Conservation (phyloP, 2,888 invertebrate genomes). For the Leptura quadrifasciata region DNA sequence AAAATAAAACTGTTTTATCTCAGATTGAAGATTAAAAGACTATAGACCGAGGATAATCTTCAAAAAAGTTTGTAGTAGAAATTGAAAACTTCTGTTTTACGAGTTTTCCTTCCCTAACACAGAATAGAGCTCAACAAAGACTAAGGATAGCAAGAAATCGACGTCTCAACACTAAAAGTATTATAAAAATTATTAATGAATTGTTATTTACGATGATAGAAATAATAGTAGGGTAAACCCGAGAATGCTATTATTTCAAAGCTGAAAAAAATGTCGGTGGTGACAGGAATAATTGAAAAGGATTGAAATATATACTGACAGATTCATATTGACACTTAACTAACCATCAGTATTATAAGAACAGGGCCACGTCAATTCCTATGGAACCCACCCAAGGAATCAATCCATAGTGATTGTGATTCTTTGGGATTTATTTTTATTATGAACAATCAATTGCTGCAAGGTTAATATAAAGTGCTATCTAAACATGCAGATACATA, state of each 20-base stretch:
- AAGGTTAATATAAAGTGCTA: not conserved
- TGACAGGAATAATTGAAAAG: not conserved
- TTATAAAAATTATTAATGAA: not conserved
- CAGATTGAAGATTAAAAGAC: not conserved
- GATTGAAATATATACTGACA: not conserved
- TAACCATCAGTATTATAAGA: not conserved
- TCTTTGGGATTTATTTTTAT: not conserved
- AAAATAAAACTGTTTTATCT: not conserved
- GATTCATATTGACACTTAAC: not conserved
- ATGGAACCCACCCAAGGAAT: not conserved
- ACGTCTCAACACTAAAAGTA: not conserved
- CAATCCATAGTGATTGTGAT: not conserved
- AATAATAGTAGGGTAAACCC: not conserved
- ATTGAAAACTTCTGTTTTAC: not conserved
- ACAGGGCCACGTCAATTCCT: not conserved
- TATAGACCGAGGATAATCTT: not conserved
- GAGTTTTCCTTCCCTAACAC: not conserved
- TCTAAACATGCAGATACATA: no score
- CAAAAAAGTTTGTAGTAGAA: not conserved
- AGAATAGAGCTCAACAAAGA: not conserved
- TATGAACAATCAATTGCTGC: not conserved
- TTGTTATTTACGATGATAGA: not conserved
- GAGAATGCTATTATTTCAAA: not conserved
- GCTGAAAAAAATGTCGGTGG: not conserved
- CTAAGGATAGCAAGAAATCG: not conserved